A percentile compares a stretch with the other conserved stretches of the same genome.
phyloP scores from a whole-genome alignment of 2,113 vertebrate genomes.

The Siniperca knerii region DNA sequence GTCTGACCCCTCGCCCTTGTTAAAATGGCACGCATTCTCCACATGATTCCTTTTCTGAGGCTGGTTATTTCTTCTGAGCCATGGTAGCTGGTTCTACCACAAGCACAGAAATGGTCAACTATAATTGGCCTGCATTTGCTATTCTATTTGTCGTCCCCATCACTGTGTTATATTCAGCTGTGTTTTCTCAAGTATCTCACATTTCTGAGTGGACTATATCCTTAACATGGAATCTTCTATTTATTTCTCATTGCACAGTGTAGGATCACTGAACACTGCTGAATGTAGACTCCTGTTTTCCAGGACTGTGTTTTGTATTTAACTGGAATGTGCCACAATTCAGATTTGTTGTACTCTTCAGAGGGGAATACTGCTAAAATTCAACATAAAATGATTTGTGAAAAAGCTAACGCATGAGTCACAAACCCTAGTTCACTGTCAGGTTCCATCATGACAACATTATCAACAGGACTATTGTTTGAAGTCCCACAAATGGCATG shows the following conservation, averaged over 20 bases:
- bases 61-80: constrained; percentile 67
- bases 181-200: constrained; percentile 65
- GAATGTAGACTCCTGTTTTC: constrained; percentile 61
- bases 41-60: constrained; percentile 69
- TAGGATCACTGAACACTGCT: constrained; percentile 63
- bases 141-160: constrained; percentile 64
- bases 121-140: constrained; percentile 73
- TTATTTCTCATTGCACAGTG: constrained; percentile 63
- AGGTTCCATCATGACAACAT: neutral
- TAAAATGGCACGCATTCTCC: constrained; percentile 78
- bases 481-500: neutral
- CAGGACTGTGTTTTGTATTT: constrained; percentile 63
- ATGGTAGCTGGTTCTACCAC: constrained; percentile 75
- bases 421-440: neutral
- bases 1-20: constrained; percentile 81
- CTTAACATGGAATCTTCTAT: constrained; percentile 58
- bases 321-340: constrained; percentile 77
- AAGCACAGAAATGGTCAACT: constrained; percentile 55
- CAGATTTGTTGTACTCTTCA: constrained; percentile 33
- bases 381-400: neutral
- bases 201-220: constrained; percentile 62
- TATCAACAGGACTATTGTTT: neutral
- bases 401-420: constrained; percentile 6
- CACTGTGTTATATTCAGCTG: constrained; percentile 61
- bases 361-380: constrained; percentile 16